Evolutionary conservation across 2,797 vertebrate genomes (phyloP).

Genomic region (Alectoris magna): DNA sequence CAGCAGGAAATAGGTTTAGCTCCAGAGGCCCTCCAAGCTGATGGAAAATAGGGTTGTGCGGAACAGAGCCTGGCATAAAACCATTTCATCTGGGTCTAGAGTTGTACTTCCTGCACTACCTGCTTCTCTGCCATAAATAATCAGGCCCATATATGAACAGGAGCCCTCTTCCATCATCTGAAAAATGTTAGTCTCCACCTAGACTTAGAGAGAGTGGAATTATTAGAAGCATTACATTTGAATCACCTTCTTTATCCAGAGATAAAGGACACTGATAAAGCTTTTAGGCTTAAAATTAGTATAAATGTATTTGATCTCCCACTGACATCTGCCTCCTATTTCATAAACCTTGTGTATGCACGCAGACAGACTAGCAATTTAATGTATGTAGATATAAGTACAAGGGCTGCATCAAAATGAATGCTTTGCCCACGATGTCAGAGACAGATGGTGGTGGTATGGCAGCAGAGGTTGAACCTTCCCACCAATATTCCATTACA

Average conservation of each 20-base stretch:
- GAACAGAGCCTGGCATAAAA: background rate
- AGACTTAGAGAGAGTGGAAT: background rate
- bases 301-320: background rate
- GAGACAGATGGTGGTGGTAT: too few species aligned
- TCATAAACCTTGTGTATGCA: background rate
- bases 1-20: background rate
- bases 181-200: background rate
- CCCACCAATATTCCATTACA: too few species aligned
- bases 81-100: background rate
- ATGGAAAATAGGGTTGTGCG: background rate
- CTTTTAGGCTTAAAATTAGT: slow-evolving; percentile 19
- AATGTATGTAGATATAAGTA: background rate
- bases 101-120: background rate
- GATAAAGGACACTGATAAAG: slow-evolving; percentile 9
- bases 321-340: slow-evolving; percentile 1
- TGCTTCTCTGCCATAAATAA: background rate
- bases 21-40: background rate
- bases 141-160: background rate
- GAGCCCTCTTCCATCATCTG: background rate
- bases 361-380: background rate
- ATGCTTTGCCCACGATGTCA: too few species aligned
- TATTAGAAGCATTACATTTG: background rate
- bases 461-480: too few species aligned
- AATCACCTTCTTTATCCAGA: background rate
- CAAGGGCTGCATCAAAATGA: too few species aligned